Base-by-base conservation (phyloP, 2,888 invertebrate genomes). In the Rhimphoctona megacephalus region DNA sequence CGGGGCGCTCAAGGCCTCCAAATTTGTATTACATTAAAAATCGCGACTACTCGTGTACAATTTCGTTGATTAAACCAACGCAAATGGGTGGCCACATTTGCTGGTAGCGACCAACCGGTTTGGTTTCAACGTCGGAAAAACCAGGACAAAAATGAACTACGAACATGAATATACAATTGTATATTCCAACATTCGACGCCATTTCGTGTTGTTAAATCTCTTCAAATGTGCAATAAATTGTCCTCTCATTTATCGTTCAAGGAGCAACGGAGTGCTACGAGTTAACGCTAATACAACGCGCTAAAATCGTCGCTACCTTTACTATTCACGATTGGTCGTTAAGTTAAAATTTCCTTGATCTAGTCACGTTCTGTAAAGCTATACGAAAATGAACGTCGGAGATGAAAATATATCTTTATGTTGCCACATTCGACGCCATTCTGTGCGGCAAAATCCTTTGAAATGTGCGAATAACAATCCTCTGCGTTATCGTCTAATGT, bases 371-470 rank as follows among this genome's bases (percentile, higher is more conserved):
- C 17, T 6, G 30, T 6, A 17, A 61, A 61, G 6, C 17, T 61
- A 5, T 17, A 17, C 17, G 30, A 61, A 30, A 30, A 61, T 61
- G 61, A 61, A 17, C 17, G 17, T 17, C 17, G 30, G 1, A n/a
- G 9, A 61, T 61, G 25, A 17, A 30, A 61, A 61, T 61, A 2
- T 6, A 61, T 30, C 17, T 61, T 30, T 30, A 7, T 17, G 61
- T 30, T 61, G 8, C 61, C 8, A 61, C 61, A 7, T 30, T 61
- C 61, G 61, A 61, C 61, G 61, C 61, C 61, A 61, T 30, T 61
- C 17, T 61, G 61, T 7, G 30, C 61, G 61, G 1, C 11, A 30
- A 30, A 61, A 61, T n/a, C 30, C 9, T 22, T 22, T 9, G 9
- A 54, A 54, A 54, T 9, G 54, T 54, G 54, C 9, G 22, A 54